Conservation (phyloP, 2,888 invertebrate genomes). For the Trilocha varians region DNA sequence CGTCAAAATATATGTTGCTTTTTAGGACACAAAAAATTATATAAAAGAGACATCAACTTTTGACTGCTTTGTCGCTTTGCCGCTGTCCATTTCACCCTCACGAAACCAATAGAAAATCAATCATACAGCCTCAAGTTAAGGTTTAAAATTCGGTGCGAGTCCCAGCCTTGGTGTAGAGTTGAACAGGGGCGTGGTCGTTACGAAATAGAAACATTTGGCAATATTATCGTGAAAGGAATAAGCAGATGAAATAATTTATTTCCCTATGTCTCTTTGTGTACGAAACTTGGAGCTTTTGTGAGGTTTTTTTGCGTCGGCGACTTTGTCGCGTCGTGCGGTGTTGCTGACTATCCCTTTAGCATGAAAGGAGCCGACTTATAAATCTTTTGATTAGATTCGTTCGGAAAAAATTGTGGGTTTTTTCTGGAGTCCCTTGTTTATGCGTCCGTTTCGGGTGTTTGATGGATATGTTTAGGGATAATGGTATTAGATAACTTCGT, state of each 20-base stretch:
- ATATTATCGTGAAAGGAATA: slow-evolving; percentile 71
- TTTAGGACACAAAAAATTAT: slow-evolving; percentile 45
- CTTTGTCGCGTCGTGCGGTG: slow-evolving; percentile 57
- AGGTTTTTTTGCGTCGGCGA: slow-evolving; percentile 60
- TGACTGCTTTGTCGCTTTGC: slow-evolving; percentile 56
- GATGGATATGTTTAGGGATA: background rate
- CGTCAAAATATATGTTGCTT: slow-evolving; percentile 71
- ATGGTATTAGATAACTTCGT: slow-evolving; percentile 1
- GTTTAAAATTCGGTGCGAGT: slow-evolving; percentile 12
- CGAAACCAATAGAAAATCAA: slow-evolving; percentile 8
- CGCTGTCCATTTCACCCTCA: slow-evolving; percentile 45
- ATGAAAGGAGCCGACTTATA: slow-evolving; percentile 49
- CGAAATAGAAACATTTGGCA: slow-evolving; percentile 73
- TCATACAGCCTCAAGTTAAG: slow-evolving; percentile 13
- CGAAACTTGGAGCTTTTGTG: slow-evolving; percentile 65
- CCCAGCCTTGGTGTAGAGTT: slow-evolving; percentile 38
- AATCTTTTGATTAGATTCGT: slow-evolving; percentile 4
- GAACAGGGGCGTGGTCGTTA: slow-evolving; percentile 62
- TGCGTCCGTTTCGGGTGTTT: background rate
- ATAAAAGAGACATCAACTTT: slow-evolving; percentile 54
- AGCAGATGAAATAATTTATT: slow-evolving; percentile 73
- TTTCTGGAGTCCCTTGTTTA: background rate
- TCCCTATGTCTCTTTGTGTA: slow-evolving; percentile 69
- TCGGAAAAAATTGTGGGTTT: background rate
- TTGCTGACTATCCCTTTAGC: slow-evolving; percentile 61